Evolutionary conservation across 2,888 invertebrate genomes (phyloP), one percentile per base, ranked within the genome.

Genomic region (Darwinula stevensoni): DNA sequence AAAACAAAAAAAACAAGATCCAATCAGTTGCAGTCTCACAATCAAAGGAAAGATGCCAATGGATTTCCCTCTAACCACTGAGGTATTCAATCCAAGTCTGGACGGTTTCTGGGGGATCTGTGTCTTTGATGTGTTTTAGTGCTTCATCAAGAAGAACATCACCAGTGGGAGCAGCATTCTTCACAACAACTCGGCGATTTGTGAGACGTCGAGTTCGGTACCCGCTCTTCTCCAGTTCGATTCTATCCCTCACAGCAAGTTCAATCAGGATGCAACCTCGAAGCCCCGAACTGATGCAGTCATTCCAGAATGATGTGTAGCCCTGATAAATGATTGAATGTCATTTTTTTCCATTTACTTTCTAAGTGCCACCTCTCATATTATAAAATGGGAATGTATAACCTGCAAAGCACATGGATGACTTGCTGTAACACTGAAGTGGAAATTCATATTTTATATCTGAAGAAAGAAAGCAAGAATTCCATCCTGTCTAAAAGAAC

Each of bases 221-320:
- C 30, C 94, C 94, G 44, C 84, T 76, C 50, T 74, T 74, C 55
- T 97, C 97, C 44, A 99, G 58, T 58, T 91, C 91, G 36, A 97
- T 67, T 36, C 94, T 70, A 29, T 88, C 88, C 44, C 91, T 63
- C 38, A 99, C 57, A 6, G 84, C 84, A 44, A 99, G 61, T 57
- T 99, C 97, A 41, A 97, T 84, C 43, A 99, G 62, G 49, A 99
- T 97, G 53, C 94, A 97, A 38, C 97, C 97, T 45, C 97, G 65
- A 39, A 99, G 60, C 28, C 97, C 97, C 46, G 88, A 88, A 42
- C 94, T 94, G 63, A 99, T 94, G 58, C 94, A 97, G 57, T 99
- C 97, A 58, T 99, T 99, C 97, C 97, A 97, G 59, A 99, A 99
- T 34, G 94, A 97, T 49, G 91, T 91, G 60, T 91, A 91, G 39